A percentile compares a stretch with the other conserved stretches of the same genome.
These are phyloP conservation scores for Epicauta chinensis DNA, from an alignment of 1,140 invertebrate genomes.

Conservation along the genomic window DNA sequence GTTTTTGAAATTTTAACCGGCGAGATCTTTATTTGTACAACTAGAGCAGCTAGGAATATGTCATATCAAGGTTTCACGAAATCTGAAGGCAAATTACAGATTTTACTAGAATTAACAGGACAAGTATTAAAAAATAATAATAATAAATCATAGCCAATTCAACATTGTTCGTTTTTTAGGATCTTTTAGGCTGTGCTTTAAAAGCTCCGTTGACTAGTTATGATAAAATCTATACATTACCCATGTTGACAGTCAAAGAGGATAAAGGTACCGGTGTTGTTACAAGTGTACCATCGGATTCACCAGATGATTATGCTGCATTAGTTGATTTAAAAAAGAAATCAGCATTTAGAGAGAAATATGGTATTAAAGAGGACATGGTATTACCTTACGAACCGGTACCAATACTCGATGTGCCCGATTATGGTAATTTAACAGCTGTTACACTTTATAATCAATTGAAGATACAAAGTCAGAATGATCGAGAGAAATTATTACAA, in stretches of 20 bases:
- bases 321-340: conserved; percentile 95
- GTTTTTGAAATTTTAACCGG: conserved; percentile 65
- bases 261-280: conserved; percentile 98
- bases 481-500: conserved; percentile 85
- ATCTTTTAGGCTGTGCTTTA: conserved; percentile 73
- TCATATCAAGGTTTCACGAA: conserved; percentile 88
- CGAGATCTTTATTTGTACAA: conserved; percentile 84
- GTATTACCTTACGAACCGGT: conserved; percentile 66
- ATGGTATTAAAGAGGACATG: conserved; percentile 89
- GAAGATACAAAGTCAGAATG: conserved; percentile 97
- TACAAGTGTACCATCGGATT: conserved; percentile 97
- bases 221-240: conserved; percentile 84
- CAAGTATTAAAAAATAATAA: conserved; percentile 44
- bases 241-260: conserved; percentile 97
- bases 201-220: conserved; percentile 79
- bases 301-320: conserved; percentile 97
- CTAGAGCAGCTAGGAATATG: conserved; percentile 90
- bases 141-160: background rate
- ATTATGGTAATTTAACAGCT: conserved; percentile 80
- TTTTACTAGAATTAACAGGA: conserved; percentile 66
- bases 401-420: conserved; percentile 89
- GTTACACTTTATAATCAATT: conserved; percentile 79
- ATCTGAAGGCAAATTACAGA: conserved; percentile 70
- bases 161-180: conserved; percentile 41
- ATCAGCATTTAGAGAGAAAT: conserved; percentile 87